Conservation (phyloP, 2,888 invertebrate species). For the Argyra leucocephala region DNA sequence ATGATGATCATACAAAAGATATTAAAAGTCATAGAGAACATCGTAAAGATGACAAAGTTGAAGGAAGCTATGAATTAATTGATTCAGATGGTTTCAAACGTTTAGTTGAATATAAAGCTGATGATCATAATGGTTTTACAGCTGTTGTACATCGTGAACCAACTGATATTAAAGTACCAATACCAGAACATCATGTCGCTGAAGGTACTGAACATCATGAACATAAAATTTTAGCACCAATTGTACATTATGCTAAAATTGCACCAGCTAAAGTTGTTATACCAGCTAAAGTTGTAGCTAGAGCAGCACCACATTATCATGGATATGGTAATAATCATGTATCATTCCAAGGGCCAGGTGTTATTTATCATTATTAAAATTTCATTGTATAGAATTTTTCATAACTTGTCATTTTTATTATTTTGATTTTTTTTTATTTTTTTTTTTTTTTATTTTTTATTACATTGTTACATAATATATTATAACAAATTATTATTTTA, state of each 20-base stretch:
- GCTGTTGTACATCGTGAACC: conserved; percentile 47
- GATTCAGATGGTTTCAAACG: conserved; percentile 48
- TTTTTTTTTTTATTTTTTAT: not conserved
- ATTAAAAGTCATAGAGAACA: conserved; percentile 47
- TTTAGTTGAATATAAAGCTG: conserved; percentile 48
- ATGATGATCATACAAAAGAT: conserved; percentile 47
- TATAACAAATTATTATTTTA: too few relatives aligned
- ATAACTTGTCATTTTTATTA: not conserved
- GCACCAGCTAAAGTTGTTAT: conserved; percentile 24
- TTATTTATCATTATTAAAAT: conserved; percentile 33
- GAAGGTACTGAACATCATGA: not conserved
- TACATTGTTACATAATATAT: not conserved
- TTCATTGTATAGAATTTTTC: not conserved
- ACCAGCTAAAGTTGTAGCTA: conserved; percentile 15
- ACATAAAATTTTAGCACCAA: conserved; percentile 19
- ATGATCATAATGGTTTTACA: conserved; percentile 48
- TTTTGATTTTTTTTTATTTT: not conserved
- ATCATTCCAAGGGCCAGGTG: conserved; percentile 30
- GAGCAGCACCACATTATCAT: conserved; percentile 9
- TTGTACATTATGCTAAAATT: conserved; percentile 31
- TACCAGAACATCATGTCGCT: conserved; percentile 26
- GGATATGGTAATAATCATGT: conserved; percentile 29
- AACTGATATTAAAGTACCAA: conserved; percentile 38
- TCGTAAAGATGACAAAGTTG: conserved; percentile 47
- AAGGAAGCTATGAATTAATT: conserved; percentile 46